Base-by-base conservation (phyloP, 2,888 invertebrate species). In the Diarsia dahlii region DNA sequence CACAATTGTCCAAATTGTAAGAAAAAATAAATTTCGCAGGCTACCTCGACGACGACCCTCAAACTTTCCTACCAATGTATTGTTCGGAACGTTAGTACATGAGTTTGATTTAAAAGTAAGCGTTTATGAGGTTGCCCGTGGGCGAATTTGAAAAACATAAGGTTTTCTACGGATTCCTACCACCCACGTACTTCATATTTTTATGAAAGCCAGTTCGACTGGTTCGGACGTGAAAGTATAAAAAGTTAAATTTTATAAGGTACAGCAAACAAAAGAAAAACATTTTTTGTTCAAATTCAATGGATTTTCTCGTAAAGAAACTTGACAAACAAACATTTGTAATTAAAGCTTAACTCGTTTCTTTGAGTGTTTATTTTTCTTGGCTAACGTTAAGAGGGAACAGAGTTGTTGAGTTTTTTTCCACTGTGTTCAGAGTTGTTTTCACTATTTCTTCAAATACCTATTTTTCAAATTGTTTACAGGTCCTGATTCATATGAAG, bases 121-220 rank as follows among this genome's bases (percentile, higher is more conserved):
- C 74, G 4, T 54, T 63, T 46, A 10, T 63, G 52, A 28, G 74
- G 62, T 74, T 54, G 23, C n/a, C 45, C 52, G 46, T 75, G 46
- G 62, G 62, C 50, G 60, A 74, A 52, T 74, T 20, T 45, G 52
- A 46, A 50, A 52, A 46, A 63, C 20, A 45, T 23, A 75, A 48
- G 63, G 28, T 9, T 75, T 58, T 48, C 10, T 23, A 28, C 23
- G 63, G 28, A 6, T 75, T 58, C 56, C 10, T 23, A 28, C 23
- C 48, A 50, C 52, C 74, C 20, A 74, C 46, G 23, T 34, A 46
- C 39, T n/a, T 63, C 20, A 28, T 45, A 46, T 23, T 63, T 54
- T 50, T 56, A 48, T 64, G 15, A 76, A 52, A 46, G 13, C 13
- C 13, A 18, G 46, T 18, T 74, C 5, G 5, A 18, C 20, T 39